These are phyloP conservation scores for Muscidifurax raptorellus DNA, from an alignment of 1,140 invertebrate species.

Conservation along the genomic window DNA sequence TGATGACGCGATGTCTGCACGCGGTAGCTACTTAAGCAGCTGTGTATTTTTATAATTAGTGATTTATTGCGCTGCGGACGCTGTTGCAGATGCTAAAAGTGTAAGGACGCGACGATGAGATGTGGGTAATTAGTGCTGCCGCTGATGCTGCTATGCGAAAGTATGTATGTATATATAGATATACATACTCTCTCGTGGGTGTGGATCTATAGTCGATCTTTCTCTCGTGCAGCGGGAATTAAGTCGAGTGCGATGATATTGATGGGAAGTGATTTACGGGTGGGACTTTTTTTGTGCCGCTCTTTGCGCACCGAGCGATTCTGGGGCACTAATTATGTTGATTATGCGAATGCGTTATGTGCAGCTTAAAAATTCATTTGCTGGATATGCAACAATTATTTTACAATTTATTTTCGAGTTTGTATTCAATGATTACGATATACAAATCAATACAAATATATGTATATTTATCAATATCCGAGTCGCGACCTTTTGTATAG, in stretches of 20 bases:
- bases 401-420: too few species aligned
- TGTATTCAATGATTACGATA: too few species aligned
- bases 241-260: conserved; percentile 18
- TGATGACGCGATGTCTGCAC: conserved; percentile 49
- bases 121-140: conserved; percentile 24
- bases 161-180: neutral
- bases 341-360: neutral
- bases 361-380: too few species aligned
- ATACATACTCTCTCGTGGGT: neutral
- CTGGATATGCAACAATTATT: too few species aligned
- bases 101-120: neutral
- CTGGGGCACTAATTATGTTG: conserved; percentile 8
- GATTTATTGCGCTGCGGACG: conserved; percentile 19
- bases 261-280: conserved; percentile 31
- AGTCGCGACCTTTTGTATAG: too few species aligned
- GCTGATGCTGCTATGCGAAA: neutral
- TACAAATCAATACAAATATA: too few species aligned
- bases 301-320: neutral
- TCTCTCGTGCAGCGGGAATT: neutral
- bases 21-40: neutral
- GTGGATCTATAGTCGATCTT: neutral
- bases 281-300: neutral
- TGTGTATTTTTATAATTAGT: conserved; percentile 24
- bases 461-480: too few species aligned
- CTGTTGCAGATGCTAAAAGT: neutral